Conservation (phyloP, 2,113 vertebrate genomes). For the Calonectris borealis region DNA sequence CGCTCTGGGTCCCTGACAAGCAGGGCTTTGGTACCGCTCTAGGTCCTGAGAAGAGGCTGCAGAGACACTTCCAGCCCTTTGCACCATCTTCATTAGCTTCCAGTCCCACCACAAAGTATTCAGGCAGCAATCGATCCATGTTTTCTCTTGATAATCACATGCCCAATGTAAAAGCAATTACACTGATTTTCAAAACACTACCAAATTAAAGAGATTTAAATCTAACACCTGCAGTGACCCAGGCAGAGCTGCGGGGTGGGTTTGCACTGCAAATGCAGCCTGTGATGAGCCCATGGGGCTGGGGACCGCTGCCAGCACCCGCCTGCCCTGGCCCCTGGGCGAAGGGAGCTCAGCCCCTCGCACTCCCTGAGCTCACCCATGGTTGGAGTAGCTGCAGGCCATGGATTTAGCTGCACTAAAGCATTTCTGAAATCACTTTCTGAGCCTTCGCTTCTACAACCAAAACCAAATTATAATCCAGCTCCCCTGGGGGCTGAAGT, state of each 20-base stretch:
- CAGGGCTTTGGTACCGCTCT: too few relatives aligned
- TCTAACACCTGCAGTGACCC: neutral
- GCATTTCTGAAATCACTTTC: neutral
- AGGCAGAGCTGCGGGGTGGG: neutral
- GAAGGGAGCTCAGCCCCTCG: neutral
- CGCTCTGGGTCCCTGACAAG: rapidly evolving
- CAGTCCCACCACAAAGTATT: neutral
- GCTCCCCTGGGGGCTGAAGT: neutral
- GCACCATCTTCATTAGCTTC: neutral
- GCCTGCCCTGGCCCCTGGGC: neutral
- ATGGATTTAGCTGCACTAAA: neutral
- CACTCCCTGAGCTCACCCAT: neutral
- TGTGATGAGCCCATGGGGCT: rapidly evolving
- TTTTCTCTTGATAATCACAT: neutral
- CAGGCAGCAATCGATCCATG: neutral
- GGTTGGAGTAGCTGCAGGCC: rapidly evolving
- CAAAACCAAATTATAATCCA: neutral
- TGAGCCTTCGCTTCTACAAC: neutral
- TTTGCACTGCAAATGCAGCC: rapidly evolving
- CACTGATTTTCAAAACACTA: neutral
- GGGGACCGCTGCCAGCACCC: neutral
- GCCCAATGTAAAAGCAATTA: neutral
- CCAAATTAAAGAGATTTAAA: neutral
- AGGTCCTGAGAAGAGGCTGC: neutral
- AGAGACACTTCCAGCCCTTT: neutral